A percentile compares a stretch with the other conserved stretches of the same genome.
Evolutionary conservation across 2,797 vertebrate species (phyloP).

Genomic region (Trichosurus vulpecula): DNA sequence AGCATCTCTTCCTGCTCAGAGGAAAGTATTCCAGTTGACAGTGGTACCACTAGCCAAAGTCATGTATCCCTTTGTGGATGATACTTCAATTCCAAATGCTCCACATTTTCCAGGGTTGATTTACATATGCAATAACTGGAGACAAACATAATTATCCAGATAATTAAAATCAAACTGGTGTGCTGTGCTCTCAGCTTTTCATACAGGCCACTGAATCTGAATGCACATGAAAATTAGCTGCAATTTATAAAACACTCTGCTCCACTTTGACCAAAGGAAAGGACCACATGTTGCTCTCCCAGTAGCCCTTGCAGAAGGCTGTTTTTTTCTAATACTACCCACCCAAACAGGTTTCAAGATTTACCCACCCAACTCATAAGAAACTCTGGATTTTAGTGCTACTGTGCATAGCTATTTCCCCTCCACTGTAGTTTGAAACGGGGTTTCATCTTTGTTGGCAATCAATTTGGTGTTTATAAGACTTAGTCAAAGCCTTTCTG

Average conservation of each 20-base stretch:
- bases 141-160: neutral
- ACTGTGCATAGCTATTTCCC: neutral
- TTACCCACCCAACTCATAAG: neutral
- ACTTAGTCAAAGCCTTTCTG: conserved; percentile 18
- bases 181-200: neutral
- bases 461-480: neutral
- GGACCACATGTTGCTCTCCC: neutral
- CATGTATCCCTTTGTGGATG: neutral
- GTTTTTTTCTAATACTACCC: neutral
- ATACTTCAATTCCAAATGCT: conserved; percentile 28
- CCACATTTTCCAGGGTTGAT: conserved; percentile 33
- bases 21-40: conserved; percentile 5
- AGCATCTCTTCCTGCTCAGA: neutral
- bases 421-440: neutral
- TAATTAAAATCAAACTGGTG: conserved; percentile 19
- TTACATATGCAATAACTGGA: neutral
- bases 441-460: neutral
- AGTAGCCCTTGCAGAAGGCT: neutral
- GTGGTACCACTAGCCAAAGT: conserved; percentile 14
- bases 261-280: neutral
- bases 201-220: conserved; percentile 4
- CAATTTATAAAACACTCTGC: neutral
- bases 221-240: neutral
- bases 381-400: neutral
- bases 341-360: neutral